Evolutionary conservation across 2,113 vertebrate species (phyloP), one percentile per base, ranked within the genome.

Genomic region (Toxotes chatareus): DNA sequence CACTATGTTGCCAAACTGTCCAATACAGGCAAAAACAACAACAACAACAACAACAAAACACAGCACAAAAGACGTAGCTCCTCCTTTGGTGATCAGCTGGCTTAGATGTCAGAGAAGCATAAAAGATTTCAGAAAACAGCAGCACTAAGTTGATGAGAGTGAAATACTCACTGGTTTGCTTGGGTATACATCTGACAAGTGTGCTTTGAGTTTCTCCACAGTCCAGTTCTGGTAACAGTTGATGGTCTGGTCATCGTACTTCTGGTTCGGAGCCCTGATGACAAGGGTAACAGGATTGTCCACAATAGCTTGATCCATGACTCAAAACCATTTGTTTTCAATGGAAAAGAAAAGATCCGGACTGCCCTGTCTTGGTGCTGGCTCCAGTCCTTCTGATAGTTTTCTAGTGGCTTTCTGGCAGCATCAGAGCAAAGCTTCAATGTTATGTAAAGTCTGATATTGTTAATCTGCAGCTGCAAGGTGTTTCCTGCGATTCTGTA

Each of bases 231-330:
- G 94, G 86, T 93, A 97, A 85, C 98, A 99, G 93, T 95, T 96
- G 91, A 99, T 94, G 66, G 97, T 98, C 95, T 99, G 98, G 90
- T 99, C 98, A 67, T 94, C 93, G 91, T 98, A 99, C 14, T 97
- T 98, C 94, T 99, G 97, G 93, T 98, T 99, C 75, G 98, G 97
- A 4, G 98, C 96, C 90, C 95, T 97, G 92, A 99, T 98, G 88
- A 99, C 94, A 60, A 99, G 95, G 61, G 93, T 97, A 72, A 98
- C 97, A 17, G 96, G 96, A 88, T 85, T 87, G 82, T 96, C 96
- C 93, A 94, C 92, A 56, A 93, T 91, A 82, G 91, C 93, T 67
- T 91, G 96, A 78, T 96, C 95, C 96, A 97, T 96, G 87, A 76
- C 89, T 91, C 76, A 85, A 59, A 80, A 90, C 42, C 90, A 91